Base-by-base conservation (phyloP, 2,797 vertebrate genomes). In the Acanthopagrus latus region DNA sequence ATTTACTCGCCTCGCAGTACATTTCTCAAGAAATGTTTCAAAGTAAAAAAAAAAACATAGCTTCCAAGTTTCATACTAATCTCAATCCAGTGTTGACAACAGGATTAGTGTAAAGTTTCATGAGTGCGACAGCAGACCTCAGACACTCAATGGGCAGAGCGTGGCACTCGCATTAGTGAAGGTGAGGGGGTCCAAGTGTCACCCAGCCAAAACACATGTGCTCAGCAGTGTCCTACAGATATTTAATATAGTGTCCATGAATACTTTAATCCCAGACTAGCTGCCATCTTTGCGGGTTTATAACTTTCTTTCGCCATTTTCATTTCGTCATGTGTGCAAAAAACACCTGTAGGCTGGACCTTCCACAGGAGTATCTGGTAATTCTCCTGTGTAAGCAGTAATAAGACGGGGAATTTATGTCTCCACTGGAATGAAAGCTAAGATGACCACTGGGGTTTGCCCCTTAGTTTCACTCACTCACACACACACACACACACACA, bases 371-470 rank as follows among this genome's bases (percentile, higher is more conserved):
- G 60, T 17, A 76, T 82, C 80, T 77, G 69, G 46, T 78, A 80
- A 83, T 74, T 69, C 76, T 72, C 71, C 54, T 52, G 60, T 77
- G 80, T 65, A 52, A 12, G 65, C 71, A 69, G 56, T 50, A 83
- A 83, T 72, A 78, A 76, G 71, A 47, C 64, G 68, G 57, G 57
- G 63, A 88, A 87, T 82, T 66, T 74, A 80, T 80, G 74, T 82
- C 72, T 78, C 51, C 60, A 47, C 54, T 82, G 71, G 73, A 86
- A 76, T 71, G 78, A 84, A 88, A 80, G 64, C 75, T 79, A 82
- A 87, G 76, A 80, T 71, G 80, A 67, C 78, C 86, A 70, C 78
- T 79, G 82, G 74, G 76, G 71, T 74, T 84, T 80, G 57, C 59
- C 67, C 29, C 62, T 63, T 67, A 23, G 54, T 10, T 65, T 59